These are phyloP conservation scores for Acanthosepion lycidas DNA, from an alignment of 2,888 invertebrate species.

Conservation along the genomic window DNA sequence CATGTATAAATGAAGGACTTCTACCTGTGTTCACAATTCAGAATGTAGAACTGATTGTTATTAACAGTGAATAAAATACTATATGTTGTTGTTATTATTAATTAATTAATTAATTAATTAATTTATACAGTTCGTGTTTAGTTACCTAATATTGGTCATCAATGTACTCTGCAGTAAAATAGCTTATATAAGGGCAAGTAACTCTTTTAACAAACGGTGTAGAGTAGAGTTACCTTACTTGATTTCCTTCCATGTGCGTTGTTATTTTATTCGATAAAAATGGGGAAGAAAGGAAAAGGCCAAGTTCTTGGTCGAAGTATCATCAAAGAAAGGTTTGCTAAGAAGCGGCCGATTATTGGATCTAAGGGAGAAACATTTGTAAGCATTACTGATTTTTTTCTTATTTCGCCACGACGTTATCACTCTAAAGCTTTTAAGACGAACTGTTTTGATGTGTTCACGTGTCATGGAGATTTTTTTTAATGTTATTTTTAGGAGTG, in stretches of 20 bases:
- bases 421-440: too few species aligned
- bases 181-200: neutral
- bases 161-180: neutral
- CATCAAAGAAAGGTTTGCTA: constrained; percentile 69
- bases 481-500: too few species aligned
- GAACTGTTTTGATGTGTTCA: too few species aligned
- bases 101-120: too few species aligned
- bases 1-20: too few species aligned
- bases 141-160: neutral
- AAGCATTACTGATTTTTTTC: neutral
- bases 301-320: constrained; percentile 62
- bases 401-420: neutral
- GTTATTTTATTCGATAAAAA: constrained; percentile 48
- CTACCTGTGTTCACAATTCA: too few species aligned
- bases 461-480: too few species aligned
- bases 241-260: neutral
- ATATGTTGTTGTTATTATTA: too few species aligned
- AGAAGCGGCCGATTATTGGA: constrained; percentile 50
- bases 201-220: neutral
- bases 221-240: neutral
- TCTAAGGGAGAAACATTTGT: neutral
- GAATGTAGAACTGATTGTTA: too few species aligned
- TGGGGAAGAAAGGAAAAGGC: constrained; percentile 65
- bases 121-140: too few species aligned
- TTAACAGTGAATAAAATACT: too few species aligned